These are phyloP conservation scores for Cyprinodon variegatus DNA, from an alignment of 2,113 vertebrate genomes.

Conservation along the genomic window DNA sequence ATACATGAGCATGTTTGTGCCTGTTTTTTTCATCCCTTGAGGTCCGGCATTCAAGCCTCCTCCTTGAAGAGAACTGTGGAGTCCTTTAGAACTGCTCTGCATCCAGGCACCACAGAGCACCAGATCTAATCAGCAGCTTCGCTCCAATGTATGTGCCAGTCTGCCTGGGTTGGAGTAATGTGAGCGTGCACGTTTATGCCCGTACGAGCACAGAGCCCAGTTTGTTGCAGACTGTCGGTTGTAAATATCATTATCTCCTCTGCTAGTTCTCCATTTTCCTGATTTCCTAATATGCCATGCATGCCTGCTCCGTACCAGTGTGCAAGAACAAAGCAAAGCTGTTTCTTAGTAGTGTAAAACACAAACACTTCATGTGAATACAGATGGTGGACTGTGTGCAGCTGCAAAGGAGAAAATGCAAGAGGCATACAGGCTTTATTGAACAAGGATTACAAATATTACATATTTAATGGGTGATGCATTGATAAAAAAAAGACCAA, in stretches of 20 bases:
- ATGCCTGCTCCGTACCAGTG: constrained; percentile 4
- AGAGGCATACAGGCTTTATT: neutral
- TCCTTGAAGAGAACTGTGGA: constrained; percentile 62
- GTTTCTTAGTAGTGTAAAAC: constrained; percentile 1
- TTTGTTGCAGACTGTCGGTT: constrained; percentile 58
- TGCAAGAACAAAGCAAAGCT: constrained; percentile 14
- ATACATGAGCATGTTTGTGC: constrained; percentile 4
- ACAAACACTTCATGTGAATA: neutral
- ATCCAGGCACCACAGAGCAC: constrained; percentile 47
- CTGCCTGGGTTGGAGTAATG: constrained; percentile 20
- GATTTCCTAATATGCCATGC: constrained; percentile 18
- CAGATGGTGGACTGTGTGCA: neutral
- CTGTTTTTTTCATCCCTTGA: constrained; percentile 31
- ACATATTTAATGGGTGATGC: neutral
- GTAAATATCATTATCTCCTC: constrained; percentile 54
- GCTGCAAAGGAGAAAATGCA: neutral
- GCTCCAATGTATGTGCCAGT: constrained; percentile 32
- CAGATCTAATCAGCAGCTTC: constrained; percentile 66
- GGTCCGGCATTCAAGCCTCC: constrained; percentile 41
- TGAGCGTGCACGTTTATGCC: constrained; percentile 6
- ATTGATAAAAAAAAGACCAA: too few species aligned
- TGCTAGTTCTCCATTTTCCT: constrained; percentile 48
- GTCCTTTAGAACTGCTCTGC: constrained; percentile 54
- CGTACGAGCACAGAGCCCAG: constrained; percentile 23
- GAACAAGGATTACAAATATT: neutral